These are phyloP conservation scores for Condylostylus longicornis DNA, from an alignment of 1,140 invertebrate species.

Conservation along the genomic window DNA sequence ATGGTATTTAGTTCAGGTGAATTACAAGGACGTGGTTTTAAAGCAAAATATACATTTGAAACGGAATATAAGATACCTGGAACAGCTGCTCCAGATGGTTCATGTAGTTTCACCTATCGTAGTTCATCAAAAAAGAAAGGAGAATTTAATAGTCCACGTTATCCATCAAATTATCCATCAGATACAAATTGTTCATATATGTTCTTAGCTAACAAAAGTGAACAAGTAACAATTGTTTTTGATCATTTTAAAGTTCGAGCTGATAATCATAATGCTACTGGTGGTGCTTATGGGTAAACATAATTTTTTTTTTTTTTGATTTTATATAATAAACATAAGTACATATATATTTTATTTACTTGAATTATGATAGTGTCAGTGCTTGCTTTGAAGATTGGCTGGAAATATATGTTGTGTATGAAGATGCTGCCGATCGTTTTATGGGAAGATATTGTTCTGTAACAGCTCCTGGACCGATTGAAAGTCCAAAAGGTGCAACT, in stretches of 20 bases:
- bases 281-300: slow-evolving; percentile 44
- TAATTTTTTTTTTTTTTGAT: neutral
- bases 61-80: slow-evolving; percentile 87
- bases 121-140: slow-evolving; percentile 73
- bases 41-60: slow-evolving; percentile 43
- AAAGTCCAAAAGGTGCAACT: slow-evolving; percentile 69
- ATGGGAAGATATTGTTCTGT: slow-evolving; percentile 74
- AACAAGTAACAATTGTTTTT: slow-evolving; percentile 84
- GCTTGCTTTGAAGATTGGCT: slow-evolving; percentile 83
- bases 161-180: slow-evolving; percentile 90
- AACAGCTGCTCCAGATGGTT: slow-evolving; percentile 75
- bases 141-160: slow-evolving; percentile 87
- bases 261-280: slow-evolving; percentile 43
- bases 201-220: slow-evolving; percentile 68
- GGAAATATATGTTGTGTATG: slow-evolving; percentile 78
- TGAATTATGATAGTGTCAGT: no score
- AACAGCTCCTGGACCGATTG: slow-evolving; percentile 74
- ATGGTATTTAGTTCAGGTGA: slow-evolving; percentile 87
- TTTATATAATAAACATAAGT: neutral
- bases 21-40: slow-evolving; percentile 76
- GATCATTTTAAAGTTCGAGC: slow-evolving; percentile 80
- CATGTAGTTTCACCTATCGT: slow-evolving; percentile 79
- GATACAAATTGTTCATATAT: slow-evolving; percentile 84
- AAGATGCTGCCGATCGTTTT: slow-evolving; percentile 60
- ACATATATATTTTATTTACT: neutral